Conservation (phyloP, 2,797 vertebrate genomes). For the Manis pentadactyla region DNA sequence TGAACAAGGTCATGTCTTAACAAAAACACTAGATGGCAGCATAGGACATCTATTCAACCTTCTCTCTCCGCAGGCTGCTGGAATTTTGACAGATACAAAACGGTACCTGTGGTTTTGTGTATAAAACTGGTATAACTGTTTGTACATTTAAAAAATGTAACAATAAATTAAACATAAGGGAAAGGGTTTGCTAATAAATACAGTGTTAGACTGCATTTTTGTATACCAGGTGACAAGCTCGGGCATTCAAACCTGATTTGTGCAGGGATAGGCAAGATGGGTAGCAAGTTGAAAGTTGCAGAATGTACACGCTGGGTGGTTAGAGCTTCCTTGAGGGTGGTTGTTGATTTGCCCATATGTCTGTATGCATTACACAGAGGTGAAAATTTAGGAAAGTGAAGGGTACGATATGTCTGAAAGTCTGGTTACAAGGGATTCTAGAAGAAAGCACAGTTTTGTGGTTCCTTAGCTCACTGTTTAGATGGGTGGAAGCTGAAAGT, state of each 20-base stretch:
- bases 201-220: slow-evolving; percentile 64
- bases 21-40: slow-evolving; percentile 86
- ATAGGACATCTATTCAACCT: slow-evolving; percentile 79
- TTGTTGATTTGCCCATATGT: slow-evolving; percentile 54
- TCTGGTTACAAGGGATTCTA: slow-evolving; percentile 43
- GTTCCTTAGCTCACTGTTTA: slow-evolving; percentile 38
- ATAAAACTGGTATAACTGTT: slow-evolving; percentile 84
- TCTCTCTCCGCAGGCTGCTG: slow-evolving; percentile 57
- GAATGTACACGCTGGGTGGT: slow-evolving; percentile 47
- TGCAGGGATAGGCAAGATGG: slow-evolving; percentile 44
- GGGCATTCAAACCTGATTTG: slow-evolving; percentile 64
- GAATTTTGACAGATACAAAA: slow-evolving; percentile 85
- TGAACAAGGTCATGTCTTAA: background rate
- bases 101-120: slow-evolving; percentile 84
- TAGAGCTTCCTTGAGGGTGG: slow-evolving; percentile 58
- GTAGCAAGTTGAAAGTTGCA: slow-evolving; percentile 61
- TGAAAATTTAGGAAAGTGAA: slow-evolving; percentile 58
- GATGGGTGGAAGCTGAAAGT: slow-evolving; percentile 60
- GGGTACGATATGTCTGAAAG: slow-evolving; percentile 35
- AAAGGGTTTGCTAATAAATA: slow-evolving; percentile 79
- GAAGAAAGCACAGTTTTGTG: slow-evolving; percentile 36
- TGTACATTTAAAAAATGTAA: slow-evolving; percentile 83
- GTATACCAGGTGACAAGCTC: slow-evolving; percentile 64
- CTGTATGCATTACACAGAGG: slow-evolving; percentile 68
- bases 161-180: slow-evolving; percentile 84